Conservation (phyloP, 2,797 vertebrate genomes). For the Antrozous pallidus region DNA sequence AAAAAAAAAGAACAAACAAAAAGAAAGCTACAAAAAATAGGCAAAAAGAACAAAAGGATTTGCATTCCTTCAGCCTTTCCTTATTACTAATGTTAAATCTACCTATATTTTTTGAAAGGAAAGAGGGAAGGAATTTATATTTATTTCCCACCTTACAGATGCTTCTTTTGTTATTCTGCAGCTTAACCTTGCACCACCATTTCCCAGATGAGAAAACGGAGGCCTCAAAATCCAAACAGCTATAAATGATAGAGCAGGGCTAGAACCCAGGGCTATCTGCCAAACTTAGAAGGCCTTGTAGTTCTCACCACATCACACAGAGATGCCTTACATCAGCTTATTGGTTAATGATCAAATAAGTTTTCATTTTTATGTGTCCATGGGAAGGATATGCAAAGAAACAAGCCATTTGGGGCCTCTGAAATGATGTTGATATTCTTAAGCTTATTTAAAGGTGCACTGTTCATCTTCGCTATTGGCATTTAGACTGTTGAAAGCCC, state of each 20-base stretch:
- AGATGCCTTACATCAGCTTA: neutral
- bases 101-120: neutral
- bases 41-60: neutral
- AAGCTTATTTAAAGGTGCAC: neutral
- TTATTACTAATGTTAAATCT: too few species aligned
- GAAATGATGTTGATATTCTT: neutral
- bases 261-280: too few species aligned
- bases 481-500: neutral
- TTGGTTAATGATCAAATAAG: neutral
- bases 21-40: neutral
- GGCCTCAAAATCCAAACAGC: neutral
- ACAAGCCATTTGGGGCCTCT: neutral
- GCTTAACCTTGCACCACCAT: neutral
- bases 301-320: neutral
- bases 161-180: neutral
- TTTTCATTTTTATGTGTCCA: neutral
- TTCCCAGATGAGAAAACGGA: neutral
- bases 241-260: neutral
- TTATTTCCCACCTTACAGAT: neutral
- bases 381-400: neutral
- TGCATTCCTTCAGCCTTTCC: neutral
- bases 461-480: neutral
- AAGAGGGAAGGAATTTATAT: neutral
- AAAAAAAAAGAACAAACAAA: too few species aligned
- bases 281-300: fast-evolving